Evolutionary conservation across 2,797 vertebrate genomes (phyloP).

Genomic region (Ptychobarbus kaznakovi): DNA sequence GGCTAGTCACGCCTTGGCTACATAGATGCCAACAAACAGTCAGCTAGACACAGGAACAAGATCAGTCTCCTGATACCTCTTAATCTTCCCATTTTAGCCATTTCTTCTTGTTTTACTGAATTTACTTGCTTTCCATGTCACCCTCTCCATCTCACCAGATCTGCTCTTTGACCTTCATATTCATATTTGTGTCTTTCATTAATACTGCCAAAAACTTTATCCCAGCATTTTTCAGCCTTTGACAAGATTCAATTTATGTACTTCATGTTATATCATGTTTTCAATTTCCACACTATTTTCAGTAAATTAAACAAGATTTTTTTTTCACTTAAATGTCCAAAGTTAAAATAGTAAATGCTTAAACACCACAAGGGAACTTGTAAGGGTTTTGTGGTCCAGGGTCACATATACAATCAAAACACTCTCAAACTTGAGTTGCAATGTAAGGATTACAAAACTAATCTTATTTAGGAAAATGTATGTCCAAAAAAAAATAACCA

Average conservation of each 20-base stretch:
- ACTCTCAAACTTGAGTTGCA: background rate
- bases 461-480: background rate
- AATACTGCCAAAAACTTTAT: background rate
- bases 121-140: background rate
- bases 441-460: background rate
- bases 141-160: background rate
- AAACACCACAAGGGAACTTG: too few species aligned
- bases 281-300: too few species aligned
- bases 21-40: constrained; percentile 58
- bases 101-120: background rate
- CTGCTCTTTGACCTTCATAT: background rate
- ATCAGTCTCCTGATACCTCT: constrained; percentile 10
- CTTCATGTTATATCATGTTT: background rate
- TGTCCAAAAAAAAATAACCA: background rate
- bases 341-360: too few species aligned
- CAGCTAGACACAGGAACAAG: constrained; percentile 24
- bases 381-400: too few species aligned
- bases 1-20: constrained; percentile 65
- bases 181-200: background rate
- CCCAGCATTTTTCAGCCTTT: background rate
- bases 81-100: constrained; percentile 17
- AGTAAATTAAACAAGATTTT: too few species aligned
- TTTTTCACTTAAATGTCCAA: too few species aligned
- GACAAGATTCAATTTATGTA: background rate
- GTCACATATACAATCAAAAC: too few species aligned